Evolutionary conservation across 30 jellyfish, hydroid and myxozoan genomes (phyloP).

Genomic region (Aurelia aurita): DNA sequence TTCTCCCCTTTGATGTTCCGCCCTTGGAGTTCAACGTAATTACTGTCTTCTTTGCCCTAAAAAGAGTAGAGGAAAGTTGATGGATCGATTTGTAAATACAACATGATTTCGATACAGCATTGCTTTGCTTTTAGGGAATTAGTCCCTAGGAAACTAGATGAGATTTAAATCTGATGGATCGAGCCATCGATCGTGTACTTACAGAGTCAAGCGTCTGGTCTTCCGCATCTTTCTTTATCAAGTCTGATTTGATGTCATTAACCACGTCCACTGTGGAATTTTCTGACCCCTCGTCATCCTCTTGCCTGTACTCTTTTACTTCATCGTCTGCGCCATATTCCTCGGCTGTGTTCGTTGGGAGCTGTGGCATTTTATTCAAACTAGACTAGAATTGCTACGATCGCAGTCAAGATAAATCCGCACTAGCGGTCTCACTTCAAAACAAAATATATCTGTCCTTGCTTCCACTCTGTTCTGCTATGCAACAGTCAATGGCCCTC

Average conservation of each 20-base stretch:
- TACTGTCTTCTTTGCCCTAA: slow-evolving; percentile 74
- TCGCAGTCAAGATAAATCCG: slow-evolving; percentile 42
- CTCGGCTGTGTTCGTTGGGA: slow-evolving; percentile 97
- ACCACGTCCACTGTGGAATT: slow-evolving; percentile 96
- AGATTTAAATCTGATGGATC: slow-evolving; percentile 23
- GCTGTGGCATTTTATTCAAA: slow-evolving; percentile 89
- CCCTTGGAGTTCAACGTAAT: slow-evolving; percentile 70
- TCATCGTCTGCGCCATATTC: slow-evolving; percentile 99
- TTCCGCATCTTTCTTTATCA: slow-evolving; percentile 91
- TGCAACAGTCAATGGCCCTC: slow-evolving; percentile 71
- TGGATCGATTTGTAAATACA: not conserved
- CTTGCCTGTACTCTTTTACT: slow-evolving; percentile 85
- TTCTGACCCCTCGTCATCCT: slow-evolving; percentile 95
- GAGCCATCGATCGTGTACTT: slow-evolving; percentile 30
- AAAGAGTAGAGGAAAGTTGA: not conserved
- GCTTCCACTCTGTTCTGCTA: slow-evolving; percentile 64
- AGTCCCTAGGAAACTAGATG: slow-evolving; percentile 13
- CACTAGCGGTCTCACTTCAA: slow-evolving; percentile 75
- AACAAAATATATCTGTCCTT: slow-evolving; percentile 71
- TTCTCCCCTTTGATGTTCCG: slow-evolving; percentile 84
- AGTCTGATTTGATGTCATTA: slow-evolving; percentile 92
- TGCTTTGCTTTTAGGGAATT: not conserved
- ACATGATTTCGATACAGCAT: slow-evolving; percentile 17
- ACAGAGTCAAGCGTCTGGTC: slow-evolving; percentile 90
- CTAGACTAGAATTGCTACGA: slow-evolving; percentile 2